A percentile compares a stretch with the other conserved stretches of the same genome.
phyloP scores from a whole-genome alignment of 2,113 vertebrate species.

The Lophochroa leadbeateri region DNA sequence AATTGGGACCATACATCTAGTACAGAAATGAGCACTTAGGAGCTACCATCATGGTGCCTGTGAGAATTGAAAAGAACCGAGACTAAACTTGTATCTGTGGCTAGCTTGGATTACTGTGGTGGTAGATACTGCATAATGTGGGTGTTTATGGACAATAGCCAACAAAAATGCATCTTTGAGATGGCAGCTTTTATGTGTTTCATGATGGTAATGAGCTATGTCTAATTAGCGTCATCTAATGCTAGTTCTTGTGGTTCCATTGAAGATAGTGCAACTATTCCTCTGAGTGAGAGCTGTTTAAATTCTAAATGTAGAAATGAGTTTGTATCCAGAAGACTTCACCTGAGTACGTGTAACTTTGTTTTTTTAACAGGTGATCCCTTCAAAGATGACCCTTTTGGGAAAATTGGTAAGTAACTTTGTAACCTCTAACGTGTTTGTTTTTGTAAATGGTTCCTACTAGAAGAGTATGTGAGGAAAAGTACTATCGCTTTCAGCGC shows the following conservation, averaged over 20 bases:
- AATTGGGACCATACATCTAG: background rate
- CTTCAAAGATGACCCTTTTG: constrained; percentile 96
- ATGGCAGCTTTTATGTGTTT: background rate
- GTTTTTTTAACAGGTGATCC: constrained; percentile 82
- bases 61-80: background rate
- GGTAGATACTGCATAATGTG: background rate
- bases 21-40: background rate
- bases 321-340: background rate
- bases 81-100: background rate
- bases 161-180: background rate
- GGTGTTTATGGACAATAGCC: background rate
- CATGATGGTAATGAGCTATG: background rate
- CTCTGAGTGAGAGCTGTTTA: background rate
- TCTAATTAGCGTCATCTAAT: background rate
- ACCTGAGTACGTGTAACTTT: background rate
- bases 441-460: background rate
- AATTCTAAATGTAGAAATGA: background rate
- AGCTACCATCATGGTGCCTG: background rate
- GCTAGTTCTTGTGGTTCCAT: background rate
- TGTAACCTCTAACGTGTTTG: background rate
- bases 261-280: background rate
- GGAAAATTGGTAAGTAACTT: constrained; percentile 86
- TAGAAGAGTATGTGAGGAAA: background rate
- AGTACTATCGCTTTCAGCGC: background rate
- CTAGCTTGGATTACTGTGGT: background rate